Evolutionary conservation across 2,797 vertebrate genomes (phyloP).

Genomic region (Spondyliosoma cantharus): DNA sequence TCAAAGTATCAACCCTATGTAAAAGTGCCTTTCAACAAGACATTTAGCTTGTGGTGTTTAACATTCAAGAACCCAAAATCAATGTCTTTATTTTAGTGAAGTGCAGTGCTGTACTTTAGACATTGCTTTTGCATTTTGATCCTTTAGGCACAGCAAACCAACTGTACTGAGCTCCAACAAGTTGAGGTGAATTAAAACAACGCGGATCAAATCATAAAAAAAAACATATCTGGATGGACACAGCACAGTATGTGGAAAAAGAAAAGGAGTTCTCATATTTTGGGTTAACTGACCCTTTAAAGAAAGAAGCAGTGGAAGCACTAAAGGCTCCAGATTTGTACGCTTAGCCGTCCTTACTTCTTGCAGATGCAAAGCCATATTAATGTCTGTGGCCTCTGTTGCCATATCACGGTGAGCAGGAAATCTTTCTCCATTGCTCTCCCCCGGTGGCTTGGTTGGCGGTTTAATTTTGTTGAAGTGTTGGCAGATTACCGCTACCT

Average conservation of each 20-base stretch:
- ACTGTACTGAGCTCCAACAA: not conserved
- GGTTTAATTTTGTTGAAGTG: constrained; percentile 86
- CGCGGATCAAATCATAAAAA: not conserved
- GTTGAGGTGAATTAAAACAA: not conserved
- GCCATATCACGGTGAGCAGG: constrained; percentile 75
- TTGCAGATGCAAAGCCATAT: constrained; percentile 68
- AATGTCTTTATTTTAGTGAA: not conserved
- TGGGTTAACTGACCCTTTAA: constrained; percentile 38
- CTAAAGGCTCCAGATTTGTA: constrained; percentile 38
- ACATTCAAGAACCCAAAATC: too few species aligned
- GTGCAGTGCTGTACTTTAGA: not conserved
- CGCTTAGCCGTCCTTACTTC: constrained; percentile 38
- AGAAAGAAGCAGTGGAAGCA: constrained; percentile 23
- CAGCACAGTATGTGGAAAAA: not conserved
- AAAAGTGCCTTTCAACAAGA: too few species aligned
- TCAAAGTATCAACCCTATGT: too few species aligned
- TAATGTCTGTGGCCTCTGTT: constrained; percentile 67
- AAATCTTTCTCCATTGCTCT: constrained; percentile 81
- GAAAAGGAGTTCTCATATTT: not conserved
- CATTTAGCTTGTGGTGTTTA: too few species aligned
- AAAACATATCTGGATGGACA: not conserved
- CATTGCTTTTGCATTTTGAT: not conserved
- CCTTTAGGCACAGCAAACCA: not conserved
- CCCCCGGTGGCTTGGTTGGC: constrained; percentile 63
- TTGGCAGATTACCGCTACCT: constrained; percentile 81